These are phyloP conservation scores for Galerucella calmariensis DNA, from an alignment of 2,888 invertebrate genomes.

Conservation along the genomic window DNA sequence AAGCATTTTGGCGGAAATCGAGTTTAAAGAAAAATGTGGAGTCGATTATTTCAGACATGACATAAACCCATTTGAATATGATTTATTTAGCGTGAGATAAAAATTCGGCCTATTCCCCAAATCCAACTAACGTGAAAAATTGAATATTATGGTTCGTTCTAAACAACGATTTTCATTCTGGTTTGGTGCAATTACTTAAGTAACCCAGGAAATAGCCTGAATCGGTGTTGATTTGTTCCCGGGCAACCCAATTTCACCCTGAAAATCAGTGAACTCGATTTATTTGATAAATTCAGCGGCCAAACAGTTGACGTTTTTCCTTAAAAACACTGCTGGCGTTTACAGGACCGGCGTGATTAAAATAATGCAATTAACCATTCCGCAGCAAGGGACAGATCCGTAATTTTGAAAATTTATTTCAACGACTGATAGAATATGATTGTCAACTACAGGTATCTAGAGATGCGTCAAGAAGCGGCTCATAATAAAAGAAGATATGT, in stretches of 20 bases:
- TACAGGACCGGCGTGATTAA: slow-evolving; percentile 18
- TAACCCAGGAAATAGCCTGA: background rate
- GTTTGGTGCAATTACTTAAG: slow-evolving; percentile 6
- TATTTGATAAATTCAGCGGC: slow-evolving; percentile 23
- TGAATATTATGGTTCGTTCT: background rate
- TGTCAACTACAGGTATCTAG: too few relatives aligned
- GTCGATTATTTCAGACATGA: too few relatives aligned
- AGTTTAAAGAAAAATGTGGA: too few relatives aligned
- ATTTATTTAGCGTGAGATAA: too few relatives aligned
- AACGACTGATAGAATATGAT: background rate
- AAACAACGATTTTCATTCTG: background rate
- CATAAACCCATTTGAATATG: too few relatives aligned
- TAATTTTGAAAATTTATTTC: background rate
- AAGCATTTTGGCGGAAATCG: too few relatives aligned
- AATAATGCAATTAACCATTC: slow-evolving; percentile 25
- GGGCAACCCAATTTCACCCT: slow-evolving; percentile 6
- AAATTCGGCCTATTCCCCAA: too few relatives aligned
- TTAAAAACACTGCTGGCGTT: slow-evolving; percentile 17
- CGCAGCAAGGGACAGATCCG: background rate
- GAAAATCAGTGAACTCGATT: slow-evolving; percentile 24
- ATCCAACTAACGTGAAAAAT: too few relatives aligned
- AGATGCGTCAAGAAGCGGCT: too few relatives aligned
- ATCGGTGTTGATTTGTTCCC: slow-evolving; percentile 3
- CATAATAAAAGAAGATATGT: too few relatives aligned
- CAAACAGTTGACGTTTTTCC: slow-evolving; percentile 20